phyloP scores from a whole-genome alignment of 2,888 invertebrate genomes.

The Phorcus lineatus region DNA sequence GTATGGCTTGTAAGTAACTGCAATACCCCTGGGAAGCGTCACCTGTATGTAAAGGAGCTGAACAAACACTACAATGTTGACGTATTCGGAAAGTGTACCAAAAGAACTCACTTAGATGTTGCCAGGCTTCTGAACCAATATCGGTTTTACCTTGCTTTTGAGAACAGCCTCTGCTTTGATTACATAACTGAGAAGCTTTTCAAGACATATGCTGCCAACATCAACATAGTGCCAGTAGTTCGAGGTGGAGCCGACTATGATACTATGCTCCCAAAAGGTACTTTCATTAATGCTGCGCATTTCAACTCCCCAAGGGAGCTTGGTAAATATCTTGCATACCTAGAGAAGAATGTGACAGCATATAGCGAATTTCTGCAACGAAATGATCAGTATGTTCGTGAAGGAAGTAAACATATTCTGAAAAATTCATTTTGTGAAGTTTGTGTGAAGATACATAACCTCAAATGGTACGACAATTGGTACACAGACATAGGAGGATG shows the following conservation, averaged over 20 bases:
- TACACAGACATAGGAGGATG: not conserved
- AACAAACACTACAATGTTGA: not conserved
- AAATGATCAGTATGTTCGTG: not conserved
- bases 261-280: not conserved
- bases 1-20: constrained; percentile 1
- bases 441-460: not conserved
- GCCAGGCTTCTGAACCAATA: not conserved
- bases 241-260: not conserved
- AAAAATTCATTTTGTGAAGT: not conserved
- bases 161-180: not conserved
- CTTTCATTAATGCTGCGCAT: not conserved
- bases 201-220: not conserved
- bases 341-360: not conserved
- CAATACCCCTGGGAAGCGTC: not conserved
- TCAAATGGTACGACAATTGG: not conserved
- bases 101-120: no score
- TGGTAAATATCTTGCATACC: not conserved
- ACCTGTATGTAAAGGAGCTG: not conserved
- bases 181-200: not conserved
- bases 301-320: not conserved
- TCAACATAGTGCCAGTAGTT: not conserved
- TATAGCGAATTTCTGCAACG: not conserved
- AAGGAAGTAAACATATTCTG: not conserved
- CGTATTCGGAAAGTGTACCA: not conserved
- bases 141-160: not conserved